These are phyloP conservation scores for Corbicula japonica DNA, from an alignment of 2,888 invertebrate genomes.

Conservation along the genomic window DNA sequence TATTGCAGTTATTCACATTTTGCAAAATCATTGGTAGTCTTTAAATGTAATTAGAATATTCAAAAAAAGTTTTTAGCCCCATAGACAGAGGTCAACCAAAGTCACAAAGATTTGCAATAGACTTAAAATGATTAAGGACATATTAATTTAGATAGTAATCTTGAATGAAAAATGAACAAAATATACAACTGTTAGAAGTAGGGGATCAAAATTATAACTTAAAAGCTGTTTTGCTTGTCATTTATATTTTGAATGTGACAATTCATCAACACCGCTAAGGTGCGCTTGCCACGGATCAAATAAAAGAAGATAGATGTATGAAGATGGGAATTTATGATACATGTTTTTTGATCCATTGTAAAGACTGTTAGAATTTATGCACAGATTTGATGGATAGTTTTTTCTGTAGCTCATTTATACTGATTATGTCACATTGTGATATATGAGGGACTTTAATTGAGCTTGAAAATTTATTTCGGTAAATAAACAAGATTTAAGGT, in stretches of 20 bases:
- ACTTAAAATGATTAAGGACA: too few relatives aligned
- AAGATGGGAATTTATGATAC: constrained; percentile 11
- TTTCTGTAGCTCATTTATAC: constrained; percentile 3
- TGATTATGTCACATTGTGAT: constrained; percentile 29
- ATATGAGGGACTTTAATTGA: background rate
- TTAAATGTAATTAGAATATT: too few relatives aligned
- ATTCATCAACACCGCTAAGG: background rate
- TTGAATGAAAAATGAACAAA: too few relatives aligned
- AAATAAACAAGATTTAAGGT: too few relatives aligned
- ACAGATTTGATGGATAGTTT: constrained; percentile 7
- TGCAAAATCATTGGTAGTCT: too few relatives aligned
- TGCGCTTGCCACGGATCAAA: background rate
- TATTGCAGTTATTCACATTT: too few relatives aligned
- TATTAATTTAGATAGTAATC: too few relatives aligned
- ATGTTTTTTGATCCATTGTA: background rate
- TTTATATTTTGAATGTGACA: background rate
- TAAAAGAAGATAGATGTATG: constrained; percentile 10
- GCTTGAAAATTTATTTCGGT: too few relatives aligned
- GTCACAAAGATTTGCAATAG: too few relatives aligned
- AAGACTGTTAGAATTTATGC: constrained; percentile 2
- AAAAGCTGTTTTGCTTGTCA: constrained; percentile 9
- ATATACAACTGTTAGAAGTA: too few relatives aligned
- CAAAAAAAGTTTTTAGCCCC: too few relatives aligned
- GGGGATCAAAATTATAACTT: background rate
- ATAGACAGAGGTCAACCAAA: too few relatives aligned